Evolutionary conservation across 2,888 invertebrate genomes (phyloP), one percentile per base, ranked within the genome.

Genomic region (Polymixis flavicincta): DNA sequence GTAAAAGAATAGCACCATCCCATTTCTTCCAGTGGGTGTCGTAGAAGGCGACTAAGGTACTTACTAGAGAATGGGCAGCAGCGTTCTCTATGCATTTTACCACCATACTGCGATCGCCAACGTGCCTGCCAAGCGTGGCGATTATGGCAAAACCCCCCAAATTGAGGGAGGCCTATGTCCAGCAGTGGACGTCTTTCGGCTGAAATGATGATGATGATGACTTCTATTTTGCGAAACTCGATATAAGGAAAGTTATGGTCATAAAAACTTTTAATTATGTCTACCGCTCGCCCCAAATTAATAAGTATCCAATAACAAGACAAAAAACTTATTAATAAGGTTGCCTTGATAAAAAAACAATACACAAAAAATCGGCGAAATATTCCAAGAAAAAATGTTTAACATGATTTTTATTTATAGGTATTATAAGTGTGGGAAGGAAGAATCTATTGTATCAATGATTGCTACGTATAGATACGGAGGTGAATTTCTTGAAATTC

Each of bases 291-390:
- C 22, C 50, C 48, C 63, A 32, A 76, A 80, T 71, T 64, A 76
- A 70, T 80, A 71, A 80, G 81, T 67, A 81, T 64, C 67, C 14
- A 76, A 71, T 81, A 76, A 76, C 54, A 66, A 48, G 28, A 48
- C 4, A 67, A 28, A 60, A 37, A 57, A 81, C 50, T 76, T 50
- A 42, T 28, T 64, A 63, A 64, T 37, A 67, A 63, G 54, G 57
- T 50, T 76, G 63, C 57, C 32, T 25, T 64, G 50, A 28, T 57
- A 63, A 67, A 81, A 76, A 64, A 0, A 37, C 32, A 65, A 76
- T 59, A 67, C 28, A n/a, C 0, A 48, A 75, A 45, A 67, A 67
- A 48, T 52, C 37, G 22, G 9, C n/a, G 59, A 22, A 14, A 61
- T 13, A 25, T 63, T 75, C 28, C 14, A 14, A 9, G 28, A 57